A percentile compares a stretch with the other conserved stretches of the same genome.
Evolutionary conservation across 1,140 invertebrate genomes (phyloP).

Genomic region (Agrypnia vestita): DNA sequence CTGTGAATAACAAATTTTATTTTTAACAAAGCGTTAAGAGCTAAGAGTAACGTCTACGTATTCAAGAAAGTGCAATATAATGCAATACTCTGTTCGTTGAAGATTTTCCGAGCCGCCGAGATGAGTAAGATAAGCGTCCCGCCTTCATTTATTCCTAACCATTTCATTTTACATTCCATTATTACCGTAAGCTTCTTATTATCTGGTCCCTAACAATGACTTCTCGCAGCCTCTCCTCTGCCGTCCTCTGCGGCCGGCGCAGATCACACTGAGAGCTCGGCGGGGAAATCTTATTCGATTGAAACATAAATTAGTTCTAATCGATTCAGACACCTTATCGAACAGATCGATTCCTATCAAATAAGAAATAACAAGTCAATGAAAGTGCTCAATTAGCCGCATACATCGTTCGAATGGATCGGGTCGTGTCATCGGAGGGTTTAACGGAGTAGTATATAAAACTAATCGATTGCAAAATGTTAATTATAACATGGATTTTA

Average conservation of each 20-base stretch:
- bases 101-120: constrained; percentile 21
- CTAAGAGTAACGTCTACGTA: background rate
- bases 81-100: background rate
- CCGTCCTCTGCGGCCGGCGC: no score
- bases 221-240: constrained; percentile 45
- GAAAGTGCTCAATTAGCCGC: background rate
- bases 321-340: constrained; percentile 26
- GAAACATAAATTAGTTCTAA: background rate
- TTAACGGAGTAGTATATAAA: no score
- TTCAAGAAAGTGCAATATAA: constrained; percentile 3
- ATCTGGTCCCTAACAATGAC: constrained; percentile 50
- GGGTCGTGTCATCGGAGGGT: no score
- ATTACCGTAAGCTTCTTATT: constrained; percentile 51
- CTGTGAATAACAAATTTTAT: no score
- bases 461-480: no score
- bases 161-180: constrained; percentile 53
- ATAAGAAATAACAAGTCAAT: constrained; percentile 23
- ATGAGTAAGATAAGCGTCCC: constrained; percentile 11
- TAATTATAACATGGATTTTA: no score
- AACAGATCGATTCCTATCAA: background rate
- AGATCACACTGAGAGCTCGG: no score
- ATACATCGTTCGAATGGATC: no score
- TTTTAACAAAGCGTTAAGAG: background rate
- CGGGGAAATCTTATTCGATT: constrained; percentile 10
- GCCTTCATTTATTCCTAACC: constrained; percentile 25